phyloP scores from a whole-genome alignment of 2,797 vertebrate species.

The Chloroceryle amazona region DNA sequence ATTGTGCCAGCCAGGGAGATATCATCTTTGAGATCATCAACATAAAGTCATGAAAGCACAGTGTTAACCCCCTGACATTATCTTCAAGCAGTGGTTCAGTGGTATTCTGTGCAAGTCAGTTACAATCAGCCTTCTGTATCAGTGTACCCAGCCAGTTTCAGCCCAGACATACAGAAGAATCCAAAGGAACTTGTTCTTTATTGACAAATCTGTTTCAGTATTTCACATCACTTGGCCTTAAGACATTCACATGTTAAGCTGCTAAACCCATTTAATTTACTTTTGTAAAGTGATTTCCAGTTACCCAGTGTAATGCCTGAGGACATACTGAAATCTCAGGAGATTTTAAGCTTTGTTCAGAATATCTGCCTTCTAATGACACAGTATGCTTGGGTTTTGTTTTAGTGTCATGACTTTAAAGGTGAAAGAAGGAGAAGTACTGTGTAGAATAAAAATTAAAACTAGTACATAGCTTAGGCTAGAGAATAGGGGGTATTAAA shows the following conservation, averaged over 20 bases:
- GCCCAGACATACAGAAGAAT: neutral
- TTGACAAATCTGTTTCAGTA: slow-evolving; percentile 34
- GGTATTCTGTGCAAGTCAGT: neutral
- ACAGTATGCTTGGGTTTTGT: neutral
- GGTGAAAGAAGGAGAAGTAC: neutral
- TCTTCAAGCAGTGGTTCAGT: neutral
- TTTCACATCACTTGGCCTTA: neutral
- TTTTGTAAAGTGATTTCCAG: slow-evolving; percentile 14
- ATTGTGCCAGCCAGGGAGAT: neutral
- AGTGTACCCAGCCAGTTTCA: neutral
- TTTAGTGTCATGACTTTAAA: neutral
- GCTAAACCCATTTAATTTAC: slow-evolving; percentile 40
- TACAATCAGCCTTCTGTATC: neutral
- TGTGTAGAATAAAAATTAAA: neutral
- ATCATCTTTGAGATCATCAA: neutral
- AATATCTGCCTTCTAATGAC: neutral
- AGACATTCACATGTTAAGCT: neutral
- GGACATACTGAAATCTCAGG: slow-evolving; percentile 5
- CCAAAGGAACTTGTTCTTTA: neutral
- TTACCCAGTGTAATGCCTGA: neutral
- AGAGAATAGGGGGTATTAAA: neutral
- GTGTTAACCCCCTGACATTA: neutral
- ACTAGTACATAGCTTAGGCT: neutral
- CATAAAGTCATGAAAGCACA: neutral
- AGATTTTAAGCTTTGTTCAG: neutral